phyloP scores from a whole-genome alignment of 2,797 vertebrate genomes.

The Enteromius afrohamiltoni region DNA sequence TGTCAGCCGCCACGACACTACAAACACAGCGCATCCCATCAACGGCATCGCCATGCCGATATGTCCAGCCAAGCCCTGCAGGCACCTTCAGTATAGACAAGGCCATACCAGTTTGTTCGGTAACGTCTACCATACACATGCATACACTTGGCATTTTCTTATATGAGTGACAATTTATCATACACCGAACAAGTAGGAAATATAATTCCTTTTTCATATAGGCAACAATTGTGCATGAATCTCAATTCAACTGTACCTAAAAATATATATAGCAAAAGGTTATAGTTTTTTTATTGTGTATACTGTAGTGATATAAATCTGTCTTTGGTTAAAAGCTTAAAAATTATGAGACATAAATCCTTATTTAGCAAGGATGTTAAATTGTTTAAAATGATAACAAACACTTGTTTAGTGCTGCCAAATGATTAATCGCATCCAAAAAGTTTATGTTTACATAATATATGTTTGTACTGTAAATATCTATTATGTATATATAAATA shows the following conservation, averaged over 20 bases:
- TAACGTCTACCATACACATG: constrained; percentile 29
- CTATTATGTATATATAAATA: too few relatives aligned
- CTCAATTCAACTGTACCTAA: background rate
- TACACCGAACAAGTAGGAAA: background rate
- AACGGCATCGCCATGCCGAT: constrained; percentile 84
- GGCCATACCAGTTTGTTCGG: constrained; percentile 33
- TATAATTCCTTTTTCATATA: background rate
- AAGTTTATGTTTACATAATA: too few relatives aligned
- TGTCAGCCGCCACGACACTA: constrained; percentile 88
- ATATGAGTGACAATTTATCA: constrained; percentile 25
- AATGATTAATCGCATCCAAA: too few relatives aligned
- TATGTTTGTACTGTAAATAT: too few relatives aligned
- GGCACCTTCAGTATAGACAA: constrained; percentile 73
- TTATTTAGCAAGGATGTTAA: background rate
- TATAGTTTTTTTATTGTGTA: background rate
- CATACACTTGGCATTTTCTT: background rate
- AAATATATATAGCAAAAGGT: background rate
- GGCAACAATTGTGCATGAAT: background rate
- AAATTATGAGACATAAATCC: background rate
- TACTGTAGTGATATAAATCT: background rate
- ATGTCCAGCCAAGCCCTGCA: constrained; percentile 72
- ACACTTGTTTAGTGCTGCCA: background rate
- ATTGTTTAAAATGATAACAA: background rate
- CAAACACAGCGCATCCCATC: constrained; percentile 86
- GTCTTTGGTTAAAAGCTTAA: background rate